phyloP scores from a whole-genome alignment of 1,140 invertebrate species.

The Brachionus angularis region DNA sequence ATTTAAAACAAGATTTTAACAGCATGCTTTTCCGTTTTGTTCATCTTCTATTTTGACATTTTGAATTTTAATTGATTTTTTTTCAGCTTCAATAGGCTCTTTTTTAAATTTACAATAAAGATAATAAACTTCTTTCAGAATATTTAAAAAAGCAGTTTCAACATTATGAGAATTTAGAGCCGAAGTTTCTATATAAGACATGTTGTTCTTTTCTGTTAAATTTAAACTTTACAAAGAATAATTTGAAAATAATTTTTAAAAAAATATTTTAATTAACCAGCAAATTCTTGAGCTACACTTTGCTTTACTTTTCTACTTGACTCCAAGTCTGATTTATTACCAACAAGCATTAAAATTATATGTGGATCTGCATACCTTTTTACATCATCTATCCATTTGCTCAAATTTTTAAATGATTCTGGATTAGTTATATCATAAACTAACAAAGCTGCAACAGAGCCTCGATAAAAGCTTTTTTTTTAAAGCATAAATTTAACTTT shows the following conservation, averaged over 20 bases:
- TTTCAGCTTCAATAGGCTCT: background rate
- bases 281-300: slow-evolving; percentile 38
- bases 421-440: slow-evolving; percentile 86
- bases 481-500: slow-evolving; percentile 65
- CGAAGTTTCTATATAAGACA: slow-evolving; percentile 99
- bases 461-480: slow-evolving; percentile 63
- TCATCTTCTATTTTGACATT: background rate
- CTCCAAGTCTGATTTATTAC: slow-evolving; percentile 54
- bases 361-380: slow-evolving; percentile 94
- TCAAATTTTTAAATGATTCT: slow-evolving; percentile 97
- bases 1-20: no score
- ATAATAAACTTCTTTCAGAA: slow-evolving; percentile 68
- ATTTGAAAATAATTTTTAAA: slow-evolving; percentile 46
- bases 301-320: slow-evolving; percentile 3
- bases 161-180: slow-evolving; percentile 99
- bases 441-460: slow-evolving; percentile 82
- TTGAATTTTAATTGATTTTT: background rate
- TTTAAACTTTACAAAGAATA: background rate
- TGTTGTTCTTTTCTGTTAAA: slow-evolving; percentile 75
- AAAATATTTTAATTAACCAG: slow-evolving; percentile 66
- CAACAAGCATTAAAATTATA: slow-evolving; percentile 96
- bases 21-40: slow-evolving; percentile 5
- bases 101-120: background rate
- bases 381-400: slow-evolving; percentile 98
- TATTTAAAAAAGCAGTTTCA: slow-evolving; percentile 99